Conservation (phyloP, 2,797 vertebrate genomes). For the Clarias fuscus region DNA sequence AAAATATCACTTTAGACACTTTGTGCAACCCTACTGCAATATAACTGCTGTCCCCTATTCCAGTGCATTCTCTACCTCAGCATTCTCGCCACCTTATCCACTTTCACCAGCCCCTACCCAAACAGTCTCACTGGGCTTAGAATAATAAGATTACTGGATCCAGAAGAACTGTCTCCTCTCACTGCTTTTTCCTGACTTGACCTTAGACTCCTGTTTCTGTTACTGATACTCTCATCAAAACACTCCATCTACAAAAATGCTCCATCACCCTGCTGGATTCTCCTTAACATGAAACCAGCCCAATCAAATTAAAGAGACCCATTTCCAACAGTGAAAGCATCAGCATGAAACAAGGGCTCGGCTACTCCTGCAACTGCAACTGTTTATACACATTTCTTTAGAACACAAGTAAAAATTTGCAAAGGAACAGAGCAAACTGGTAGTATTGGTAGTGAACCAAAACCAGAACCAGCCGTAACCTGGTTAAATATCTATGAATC, state of each 20-base stretch:
- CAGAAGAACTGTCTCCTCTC: background rate
- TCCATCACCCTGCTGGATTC: background rate
- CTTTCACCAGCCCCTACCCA: slow-evolving; percentile 18
- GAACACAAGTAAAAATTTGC: slow-evolving; percentile 1
- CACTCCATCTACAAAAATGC: background rate
- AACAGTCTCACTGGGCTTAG: slow-evolving; percentile 21
- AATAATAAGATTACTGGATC: slow-evolving; percentile 47
- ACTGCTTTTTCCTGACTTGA: slow-evolving; percentile 28
- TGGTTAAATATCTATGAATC: background rate
- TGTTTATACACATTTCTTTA: background rate
- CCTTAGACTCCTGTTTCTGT: slow-evolving; percentile 18
- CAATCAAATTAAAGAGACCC: slow-evolving; percentile 23
- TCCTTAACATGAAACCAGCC: background rate
- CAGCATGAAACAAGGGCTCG: background rate
- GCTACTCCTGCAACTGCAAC: background rate
- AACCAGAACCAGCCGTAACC: background rate
- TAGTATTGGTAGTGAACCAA: background rate
- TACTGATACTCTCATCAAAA: slow-evolving; percentile 21
- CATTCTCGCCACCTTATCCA: background rate
- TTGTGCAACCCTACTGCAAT: background rate
- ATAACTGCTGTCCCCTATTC: slow-evolving; percentile 7
- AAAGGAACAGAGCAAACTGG: background rate
- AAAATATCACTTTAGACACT: background rate
- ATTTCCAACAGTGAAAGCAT: slow-evolving; percentile 3
- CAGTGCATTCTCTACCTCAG: background rate